Evolutionary conservation across 2,797 vertebrate species (phyloP), one percentile per base, ranked within the genome.

Genomic region (Aldrovandia affinis): DNA sequence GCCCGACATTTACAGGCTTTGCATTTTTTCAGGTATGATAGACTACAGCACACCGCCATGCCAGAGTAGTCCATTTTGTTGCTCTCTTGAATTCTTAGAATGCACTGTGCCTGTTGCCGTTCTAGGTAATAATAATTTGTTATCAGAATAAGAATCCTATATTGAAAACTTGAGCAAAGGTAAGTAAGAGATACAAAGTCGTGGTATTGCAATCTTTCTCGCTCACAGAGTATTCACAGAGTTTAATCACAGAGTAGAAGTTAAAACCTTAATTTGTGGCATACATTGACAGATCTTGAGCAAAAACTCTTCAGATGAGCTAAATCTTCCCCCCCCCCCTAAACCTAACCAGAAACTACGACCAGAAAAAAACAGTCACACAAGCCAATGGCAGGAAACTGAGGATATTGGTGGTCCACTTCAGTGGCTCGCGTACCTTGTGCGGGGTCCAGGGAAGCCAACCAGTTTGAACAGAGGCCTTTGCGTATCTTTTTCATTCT

Each of bases 401-500:
- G 22, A 25, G 39, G 2, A 75, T 75, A 25, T 39, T n/a, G 42
- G 25, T 42, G 20, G 14, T 44, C 39, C 47, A 30, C 12, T 1
- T 28, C 25, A 57, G 47, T 47, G 20, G 73, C 73, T 12, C 6
- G 15, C 81, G 88, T 88, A 97, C 98, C 97, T 90, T 93, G 92
- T 61, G 85, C 83, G 0, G 98, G 96, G 82, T 95, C 91, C 87
- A 99, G 93, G 42, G 97, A 97, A 0, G 98, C 97, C 82, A 99
- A 91, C 98, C 98, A 99, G 54, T 92, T 92, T 63, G 98, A 98
- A 88, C 98, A 99, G 88, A 99, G 96, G 50, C 98, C 98, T 52
- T 61, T 90, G 3, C 98, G 96, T 2, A 95, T 95, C 89, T 96
- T 95, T 20, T 83, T 89, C 85, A 99, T 88, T 59, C 91, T 94